Evolutionary conservation across 2,113 vertebrate genomes (phyloP).

Genomic region (Pteronura brasiliensis): DNA sequence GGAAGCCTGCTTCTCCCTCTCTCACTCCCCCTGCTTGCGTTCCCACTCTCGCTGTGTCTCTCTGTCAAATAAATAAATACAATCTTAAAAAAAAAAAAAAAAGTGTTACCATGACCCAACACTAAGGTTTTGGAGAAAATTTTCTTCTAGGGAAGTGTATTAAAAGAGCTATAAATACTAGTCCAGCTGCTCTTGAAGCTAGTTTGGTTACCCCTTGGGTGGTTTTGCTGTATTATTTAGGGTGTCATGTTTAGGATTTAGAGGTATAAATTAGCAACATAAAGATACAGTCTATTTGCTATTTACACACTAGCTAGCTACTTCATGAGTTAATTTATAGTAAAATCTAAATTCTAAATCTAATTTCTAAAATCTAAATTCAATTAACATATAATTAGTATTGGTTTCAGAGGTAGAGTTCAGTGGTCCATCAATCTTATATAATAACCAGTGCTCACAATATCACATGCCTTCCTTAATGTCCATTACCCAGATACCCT

Average conservation of each 20-base stretch:
- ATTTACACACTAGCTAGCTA: background rate
- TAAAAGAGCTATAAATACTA: background rate
- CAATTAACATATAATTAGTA: no score
- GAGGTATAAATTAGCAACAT: background rate
- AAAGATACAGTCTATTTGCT: background rate
- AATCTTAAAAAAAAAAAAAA: no score
- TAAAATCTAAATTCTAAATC: background rate
- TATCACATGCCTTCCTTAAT: no score
- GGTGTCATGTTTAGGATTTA: background rate
- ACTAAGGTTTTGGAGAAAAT: background rate
- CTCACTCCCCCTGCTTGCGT: no score
- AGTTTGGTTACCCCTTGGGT: background rate
- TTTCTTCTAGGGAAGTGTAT: background rate
- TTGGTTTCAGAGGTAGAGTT: no score
- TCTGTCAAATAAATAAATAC: no score
- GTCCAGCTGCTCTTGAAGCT: background rate
- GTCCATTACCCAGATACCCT: no score
- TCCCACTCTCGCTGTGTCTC: no score
- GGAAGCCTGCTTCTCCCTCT: no score
- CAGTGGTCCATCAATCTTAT: no score
- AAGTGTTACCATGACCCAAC: background rate
- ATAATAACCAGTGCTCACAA: no score
- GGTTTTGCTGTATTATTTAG: background rate
- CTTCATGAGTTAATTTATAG: background rate
- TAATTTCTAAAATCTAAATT: no score